Percentiles rank a stretch among this genome's conserved stretches.
These are phyloP conservation scores for Coecobrya sp. DNA, from an alignment of 2,888 invertebrate species.

Conservation along the genomic window DNA sequence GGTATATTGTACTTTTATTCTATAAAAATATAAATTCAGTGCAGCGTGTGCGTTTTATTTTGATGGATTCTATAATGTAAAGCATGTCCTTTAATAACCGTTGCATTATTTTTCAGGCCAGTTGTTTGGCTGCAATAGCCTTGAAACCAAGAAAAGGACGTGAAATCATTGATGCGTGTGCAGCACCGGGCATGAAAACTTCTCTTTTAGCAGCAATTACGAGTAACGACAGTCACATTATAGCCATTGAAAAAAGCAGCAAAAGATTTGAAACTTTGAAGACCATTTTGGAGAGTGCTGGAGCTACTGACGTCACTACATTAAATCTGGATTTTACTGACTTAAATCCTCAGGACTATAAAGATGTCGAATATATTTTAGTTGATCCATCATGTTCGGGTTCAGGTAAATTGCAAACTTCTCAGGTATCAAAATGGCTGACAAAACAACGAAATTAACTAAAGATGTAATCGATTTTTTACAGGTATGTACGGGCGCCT, in stretches of 20 bases:
- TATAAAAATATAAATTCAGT: not conserved
- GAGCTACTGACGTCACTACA: constrained; percentile 91
- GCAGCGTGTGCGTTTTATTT: too few relatives aligned
- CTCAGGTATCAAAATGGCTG: not conserved
- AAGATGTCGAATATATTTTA: constrained; percentile 95
- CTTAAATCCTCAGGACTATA: constrained; percentile 90
- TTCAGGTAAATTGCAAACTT: constrained; percentile 90
- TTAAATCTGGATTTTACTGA: constrained; percentile 92
- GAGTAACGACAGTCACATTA: constrained; percentile 91
- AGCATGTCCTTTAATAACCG: too few relatives aligned
- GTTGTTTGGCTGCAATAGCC: constrained; percentile 95
- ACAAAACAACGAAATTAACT: too few relatives aligned
- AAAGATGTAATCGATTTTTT: constrained; percentile 83
- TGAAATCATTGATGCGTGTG: constrained; percentile 96
- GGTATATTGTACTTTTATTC: constrained; percentile 89
- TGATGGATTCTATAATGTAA: too few relatives aligned
- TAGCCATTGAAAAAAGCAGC: constrained; percentile 93
- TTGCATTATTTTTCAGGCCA: constrained; percentile 93
- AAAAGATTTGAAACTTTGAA: constrained; percentile 91
- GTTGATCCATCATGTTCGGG: constrained; percentile 99
- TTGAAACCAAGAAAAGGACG: constrained; percentile 92
- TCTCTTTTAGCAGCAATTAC: constrained; percentile 95
- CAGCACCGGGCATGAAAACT: constrained; percentile 99
- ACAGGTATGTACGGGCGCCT: constrained; percentile 90
- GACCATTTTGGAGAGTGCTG: constrained; percentile 90